Conservation (phyloP, 53 echinoderm and acorn worm genomes). For the Echinometra lucunter region DNA sequence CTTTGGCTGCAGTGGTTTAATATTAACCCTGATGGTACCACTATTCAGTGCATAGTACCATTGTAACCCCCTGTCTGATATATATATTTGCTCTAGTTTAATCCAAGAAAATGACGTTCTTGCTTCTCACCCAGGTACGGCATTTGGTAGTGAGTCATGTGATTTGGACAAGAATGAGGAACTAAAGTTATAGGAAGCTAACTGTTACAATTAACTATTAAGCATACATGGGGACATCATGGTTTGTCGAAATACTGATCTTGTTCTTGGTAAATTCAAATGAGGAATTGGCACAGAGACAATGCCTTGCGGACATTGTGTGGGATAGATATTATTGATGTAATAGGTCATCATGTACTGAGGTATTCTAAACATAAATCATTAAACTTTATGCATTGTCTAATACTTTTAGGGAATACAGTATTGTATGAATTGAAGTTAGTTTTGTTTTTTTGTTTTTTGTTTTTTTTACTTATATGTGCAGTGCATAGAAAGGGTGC, state of each 20-base stretch:
- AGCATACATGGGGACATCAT: neutral
- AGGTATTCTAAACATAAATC: neutral
- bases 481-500: too few species aligned
- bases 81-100: neutral
- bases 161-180: neutral
- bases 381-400: neutral
- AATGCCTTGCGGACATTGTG: too few species aligned
- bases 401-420: neutral
- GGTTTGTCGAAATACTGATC: neutral
- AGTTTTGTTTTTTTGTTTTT: too few species aligned
- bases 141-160: neutral
- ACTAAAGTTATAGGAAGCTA: neutral
- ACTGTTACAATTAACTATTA: neutral
- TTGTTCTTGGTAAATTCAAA: neutral
- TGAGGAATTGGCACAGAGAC: too few species aligned
- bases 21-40: too few species aligned
- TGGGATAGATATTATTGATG: neutral
- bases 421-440: too few species aligned
- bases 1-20: conserved; percentile 30
- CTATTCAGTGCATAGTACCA: too few species aligned
- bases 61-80: conserved; percentile 25
- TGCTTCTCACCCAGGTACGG: neutral
- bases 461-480: too few species aligned
- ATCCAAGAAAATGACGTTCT: neutral
- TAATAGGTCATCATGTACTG: neutral